Percentiles rank a stretch among this genome's conserved stretches.
Evolutionary conservation across 2,888 invertebrate genomes (phyloP).

Genomic region (Hecatera dysodea): DNA sequence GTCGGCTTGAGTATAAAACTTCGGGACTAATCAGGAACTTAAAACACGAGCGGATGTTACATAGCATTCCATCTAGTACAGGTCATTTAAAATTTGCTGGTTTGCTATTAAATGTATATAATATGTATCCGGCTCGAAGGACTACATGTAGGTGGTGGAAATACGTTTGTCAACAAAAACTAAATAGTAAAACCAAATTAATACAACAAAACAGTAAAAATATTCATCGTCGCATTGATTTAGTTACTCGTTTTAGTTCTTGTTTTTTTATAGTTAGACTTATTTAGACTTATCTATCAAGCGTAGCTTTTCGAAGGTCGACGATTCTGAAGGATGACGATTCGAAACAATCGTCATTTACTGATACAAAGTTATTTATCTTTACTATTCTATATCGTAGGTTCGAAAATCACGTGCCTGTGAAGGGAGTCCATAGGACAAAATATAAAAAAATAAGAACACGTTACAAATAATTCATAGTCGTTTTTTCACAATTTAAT

Average conservation of each 20-base stretch:
- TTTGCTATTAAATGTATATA: not conserved
- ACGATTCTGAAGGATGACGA: too few species aligned
- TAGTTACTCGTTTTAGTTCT: not conserved
- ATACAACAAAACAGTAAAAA: not conserved
- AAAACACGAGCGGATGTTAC: not conserved
- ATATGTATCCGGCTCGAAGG: constrained; percentile 1
- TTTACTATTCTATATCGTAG: not conserved
- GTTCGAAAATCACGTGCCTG: not conserved
- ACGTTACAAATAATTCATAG: not conserved
- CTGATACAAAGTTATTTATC: constrained; percentile 19
- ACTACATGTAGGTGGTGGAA: not conserved
- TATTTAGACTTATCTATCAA: not conserved
- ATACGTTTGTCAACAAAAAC: not conserved
- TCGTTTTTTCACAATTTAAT: not conserved
- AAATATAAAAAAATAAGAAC: not conserved
- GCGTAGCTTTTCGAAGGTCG: not conserved
- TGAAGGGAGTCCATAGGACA: not conserved
- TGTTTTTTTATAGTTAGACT: not conserved
- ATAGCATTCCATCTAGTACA: not conserved
- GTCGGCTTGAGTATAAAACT: constrained; percentile 39
- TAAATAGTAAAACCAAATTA: not conserved
- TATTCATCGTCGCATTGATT: not conserved
- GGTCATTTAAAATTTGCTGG: not conserved
- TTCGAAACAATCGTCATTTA: constrained; percentile 16
- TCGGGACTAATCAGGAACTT: constrained; percentile 35